Conservation (phyloP, 1,140 invertebrate genomes). For the Periplaneta americana region DNA sequence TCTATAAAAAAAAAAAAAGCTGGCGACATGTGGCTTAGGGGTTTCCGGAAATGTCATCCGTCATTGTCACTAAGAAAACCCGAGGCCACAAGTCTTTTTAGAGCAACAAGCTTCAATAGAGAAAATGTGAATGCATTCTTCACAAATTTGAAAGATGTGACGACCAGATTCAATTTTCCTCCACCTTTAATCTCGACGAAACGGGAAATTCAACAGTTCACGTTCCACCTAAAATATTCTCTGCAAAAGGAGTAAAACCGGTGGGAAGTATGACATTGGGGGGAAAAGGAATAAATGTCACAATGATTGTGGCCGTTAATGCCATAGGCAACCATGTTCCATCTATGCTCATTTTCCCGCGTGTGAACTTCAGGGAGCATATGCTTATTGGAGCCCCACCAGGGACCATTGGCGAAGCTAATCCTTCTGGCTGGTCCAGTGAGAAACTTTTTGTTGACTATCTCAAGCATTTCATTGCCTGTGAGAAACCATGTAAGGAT, state of each 20-base stretch:
- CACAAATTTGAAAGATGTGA: too few species aligned
- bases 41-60: slow-evolving; percentile 34
- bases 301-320: slow-evolving; percentile 30
- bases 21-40: slow-evolving; percentile 37
- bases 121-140: slow-evolving; percentile 34
- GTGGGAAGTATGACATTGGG: slow-evolving; percentile 29
- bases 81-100: slow-evolving; percentile 36
- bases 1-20: too few species aligned
- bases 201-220: slow-evolving; percentile 35
- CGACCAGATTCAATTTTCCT: slow-evolving; percentile 22
- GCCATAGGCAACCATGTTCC: slow-evolving; percentile 31
- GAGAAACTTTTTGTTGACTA: slow-evolving; percentile 1
- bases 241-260: slow-evolving; percentile 29
- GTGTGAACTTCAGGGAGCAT: slow-evolving; percentile 34
- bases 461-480: slow-evolving; percentile 23
- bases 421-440: background rate
- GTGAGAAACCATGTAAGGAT: slow-evolving; percentile 24
- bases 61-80: slow-evolving; percentile 34
- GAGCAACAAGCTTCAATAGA: slow-evolving; percentile 41
- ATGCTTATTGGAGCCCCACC: slow-evolving; percentile 39
- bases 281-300: slow-evolving; percentile 35
- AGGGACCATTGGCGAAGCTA: slow-evolving; percentile 18
- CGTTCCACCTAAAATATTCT: slow-evolving; percentile 29
- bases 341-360: slow-evolving; percentile 37
- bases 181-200: slow-evolving; percentile 35